Evolutionary conservation across 2,888 invertebrate genomes (phyloP).

Genomic region (Stegophylla sp.): DNA sequence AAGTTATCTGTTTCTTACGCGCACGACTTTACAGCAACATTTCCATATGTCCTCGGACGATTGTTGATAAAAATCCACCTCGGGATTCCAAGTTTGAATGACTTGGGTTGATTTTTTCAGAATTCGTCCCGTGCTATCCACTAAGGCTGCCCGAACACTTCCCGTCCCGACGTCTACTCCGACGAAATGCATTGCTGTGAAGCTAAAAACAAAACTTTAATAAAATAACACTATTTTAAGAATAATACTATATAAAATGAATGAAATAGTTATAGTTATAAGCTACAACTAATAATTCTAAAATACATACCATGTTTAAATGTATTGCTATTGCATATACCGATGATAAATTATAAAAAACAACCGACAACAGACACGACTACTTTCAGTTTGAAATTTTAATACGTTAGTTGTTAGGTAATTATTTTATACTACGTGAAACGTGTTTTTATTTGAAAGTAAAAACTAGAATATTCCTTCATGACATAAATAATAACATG

Average conservation of each 20-base stretch:
- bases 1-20: slow-evolving; percentile 68
- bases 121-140: slow-evolving; percentile 74
- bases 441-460: neutral
- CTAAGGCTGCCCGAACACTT: slow-evolving; percentile 85
- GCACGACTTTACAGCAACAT: slow-evolving; percentile 75
- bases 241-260: no score
- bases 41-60: slow-evolving; percentile 89
- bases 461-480: slow-evolving; percentile 19
- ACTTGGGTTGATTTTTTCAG: slow-evolving; percentile 71
- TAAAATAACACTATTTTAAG: neutral
- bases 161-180: slow-evolving; percentile 94
- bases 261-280: no score
- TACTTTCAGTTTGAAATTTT: neutral
- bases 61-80: slow-evolving; percentile 83
- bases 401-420: neutral
- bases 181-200: slow-evolving; percentile 64
- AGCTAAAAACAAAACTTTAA: neutral
- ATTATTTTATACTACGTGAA: neutral
- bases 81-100: slow-evolving; percentile 80
- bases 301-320: no score
- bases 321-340: neutral
- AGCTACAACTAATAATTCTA: no score
- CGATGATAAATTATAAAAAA: neutral
- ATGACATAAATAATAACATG: neutral
- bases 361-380: neutral